Evolutionary conservation across 1,140 invertebrate species (phyloP).

Genomic region (Aporrectodea caliginosa): DNA sequence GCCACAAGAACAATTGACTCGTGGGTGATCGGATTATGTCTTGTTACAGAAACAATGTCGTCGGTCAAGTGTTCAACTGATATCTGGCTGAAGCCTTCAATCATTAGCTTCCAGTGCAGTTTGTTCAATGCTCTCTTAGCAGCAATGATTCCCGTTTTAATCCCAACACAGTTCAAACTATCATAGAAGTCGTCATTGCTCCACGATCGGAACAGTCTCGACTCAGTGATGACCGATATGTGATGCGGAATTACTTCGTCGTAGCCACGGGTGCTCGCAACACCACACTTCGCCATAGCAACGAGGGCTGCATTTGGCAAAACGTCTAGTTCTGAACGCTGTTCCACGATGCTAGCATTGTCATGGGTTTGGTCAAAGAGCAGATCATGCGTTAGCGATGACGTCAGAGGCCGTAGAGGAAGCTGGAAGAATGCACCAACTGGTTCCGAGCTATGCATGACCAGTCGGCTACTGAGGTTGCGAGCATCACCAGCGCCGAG

Average conservation of each 20-base stretch:
- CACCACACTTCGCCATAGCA: conserved; percentile 85
- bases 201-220: conserved; percentile 78
- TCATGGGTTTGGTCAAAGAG: conserved; percentile 96
- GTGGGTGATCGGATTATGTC: conserved; percentile 81
- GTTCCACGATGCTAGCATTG: conserved; percentile 77
- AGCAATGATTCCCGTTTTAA: conserved; percentile 70
- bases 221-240: conserved; percentile 78
- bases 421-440: conserved; percentile 83
- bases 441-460: conserved; percentile 86
- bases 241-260: conserved; percentile 96
- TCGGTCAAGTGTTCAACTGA: neutral
- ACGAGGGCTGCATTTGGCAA: conserved; percentile 84
- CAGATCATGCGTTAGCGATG: conserved; percentile 82
- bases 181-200: conserved; percentile 45
- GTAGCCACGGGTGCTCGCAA: conserved; percentile 88
- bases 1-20: conserved; percentile 84
- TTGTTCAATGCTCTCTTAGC: conserved; percentile 80
- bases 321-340: conserved; percentile 80
- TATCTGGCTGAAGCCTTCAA: conserved; percentile 74
- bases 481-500: neutral
- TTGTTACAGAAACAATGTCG: conserved; percentile 87
- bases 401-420: conserved; percentile 63
- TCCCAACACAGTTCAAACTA: conserved; percentile 55
- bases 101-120: conserved; percentile 75
- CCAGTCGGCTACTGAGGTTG: conserved; percentile 59